Base-by-base conservation (phyloP, 2,888 invertebrate genomes). In the Machimus atricapillus region DNA sequence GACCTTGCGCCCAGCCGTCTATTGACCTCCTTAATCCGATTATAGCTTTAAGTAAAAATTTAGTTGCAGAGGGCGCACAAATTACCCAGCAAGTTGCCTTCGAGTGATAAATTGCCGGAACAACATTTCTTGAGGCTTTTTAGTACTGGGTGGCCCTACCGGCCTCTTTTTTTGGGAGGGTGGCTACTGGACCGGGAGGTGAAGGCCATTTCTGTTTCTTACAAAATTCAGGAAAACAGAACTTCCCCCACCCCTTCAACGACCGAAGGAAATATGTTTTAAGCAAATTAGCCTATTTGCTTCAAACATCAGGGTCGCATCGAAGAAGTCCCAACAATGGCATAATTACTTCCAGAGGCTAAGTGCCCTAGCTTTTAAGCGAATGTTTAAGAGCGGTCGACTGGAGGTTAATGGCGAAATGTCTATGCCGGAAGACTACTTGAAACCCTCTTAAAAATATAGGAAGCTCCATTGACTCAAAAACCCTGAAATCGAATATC, bases 1-100 rank as follows among this genome's bases (percentile, higher is more conserved):
- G 37, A 27, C 34, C 37, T 77, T 77, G 34, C n/a, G n/a, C n/a
- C 34, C 77, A 52, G 52, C 74, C 34, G 77, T 77, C 9, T 77
- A 77, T 40, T 77, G 77, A 77, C 77, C 77, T 77, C 77, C 77
- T 77, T 77, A 77, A 77, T 77, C 77, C 77, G 77, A 77, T 77
- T 77, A 77, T 34, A 77, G 74, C 37, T 77, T 37, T 77, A 37
- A 77, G 31, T 40, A 77, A 77, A 77, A 52, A 52, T 52, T 52
- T 52, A 31, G 31, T 34, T 34, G 77, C 77, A 37, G 34, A 19
- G 37, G 40, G 19, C n/a, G 31, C 77, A 77, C 77, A 77, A 77
- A 77, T 77, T 77, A 34, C 77, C n/a, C 52, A 52, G 52, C 34
- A 34, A 31, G 77, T 37, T 77, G 77, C 19, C n/a, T 77, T 34